Evolutionary conservation across 2,797 vertebrate species (phyloP).

Genomic region (Triplophysa bombifrons): DNA sequence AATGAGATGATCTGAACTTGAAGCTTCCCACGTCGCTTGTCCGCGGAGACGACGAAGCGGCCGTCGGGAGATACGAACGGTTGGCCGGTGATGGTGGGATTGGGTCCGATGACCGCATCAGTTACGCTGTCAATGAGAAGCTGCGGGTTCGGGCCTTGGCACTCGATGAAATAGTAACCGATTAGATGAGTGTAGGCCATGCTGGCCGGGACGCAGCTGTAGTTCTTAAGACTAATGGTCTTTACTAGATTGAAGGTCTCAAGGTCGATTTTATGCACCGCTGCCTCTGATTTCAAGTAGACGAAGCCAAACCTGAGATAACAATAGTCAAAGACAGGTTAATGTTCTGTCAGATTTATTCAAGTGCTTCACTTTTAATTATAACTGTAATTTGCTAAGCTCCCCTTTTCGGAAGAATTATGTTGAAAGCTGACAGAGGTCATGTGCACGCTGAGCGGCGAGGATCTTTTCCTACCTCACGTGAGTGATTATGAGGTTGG

Average conservation of each 20-base stretch:
- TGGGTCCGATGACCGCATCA: slow-evolving; percentile 83
- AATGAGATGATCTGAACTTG: slow-evolving; percentile 84
- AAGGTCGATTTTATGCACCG: slow-evolving; percentile 93
- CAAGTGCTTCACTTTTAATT: slow-evolving; percentile 67
- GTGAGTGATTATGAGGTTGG: slow-evolving; percentile 97
- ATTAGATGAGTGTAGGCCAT: slow-evolving; percentile 94
- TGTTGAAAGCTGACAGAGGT: slow-evolving; percentile 55
- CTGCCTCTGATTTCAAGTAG: slow-evolving; percentile 82
- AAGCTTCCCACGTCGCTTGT: slow-evolving; percentile 71
- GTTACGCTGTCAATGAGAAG: slow-evolving; percentile 91
- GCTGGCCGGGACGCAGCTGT: slow-evolving; percentile 82
- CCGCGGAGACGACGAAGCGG: slow-evolving; percentile 83
- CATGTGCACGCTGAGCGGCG: slow-evolving; percentile 9
- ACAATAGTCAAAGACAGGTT: slow-evolving; percentile 69
- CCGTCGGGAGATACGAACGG: slow-evolving; percentile 87
- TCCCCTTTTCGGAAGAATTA: slow-evolving; percentile 58
- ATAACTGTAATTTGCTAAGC: slow-evolving; percentile 66
- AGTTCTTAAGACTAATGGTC: slow-evolving; percentile 83
- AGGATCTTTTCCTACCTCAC: slow-evolving; percentile 80
- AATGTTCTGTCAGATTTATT: slow-evolving; percentile 66
- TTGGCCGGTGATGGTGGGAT: slow-evolving; percentile 75
- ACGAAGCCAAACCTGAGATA: slow-evolving; percentile 89
- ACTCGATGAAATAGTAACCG: slow-evolving; percentile 90
- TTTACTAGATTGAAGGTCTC: slow-evolving; percentile 88
- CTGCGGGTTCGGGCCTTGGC: slow-evolving; percentile 74